Evolutionary conservation across 2,888 invertebrate genomes (phyloP).

Genomic region (Macrosoma leucophasiata): DNA sequence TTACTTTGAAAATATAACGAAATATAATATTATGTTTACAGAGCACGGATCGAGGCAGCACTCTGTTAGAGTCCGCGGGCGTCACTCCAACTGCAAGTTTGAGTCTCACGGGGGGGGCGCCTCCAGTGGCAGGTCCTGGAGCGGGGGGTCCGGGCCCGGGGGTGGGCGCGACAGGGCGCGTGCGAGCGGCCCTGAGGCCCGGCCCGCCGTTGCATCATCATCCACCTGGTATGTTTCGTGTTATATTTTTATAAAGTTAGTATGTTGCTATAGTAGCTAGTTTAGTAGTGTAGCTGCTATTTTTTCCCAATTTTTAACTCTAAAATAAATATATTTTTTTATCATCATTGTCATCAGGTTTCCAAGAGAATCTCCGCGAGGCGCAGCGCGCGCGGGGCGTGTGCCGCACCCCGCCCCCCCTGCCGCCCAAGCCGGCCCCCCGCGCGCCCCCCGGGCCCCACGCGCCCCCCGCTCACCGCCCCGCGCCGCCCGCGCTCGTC

Average conservation of each 20-base stretch:
- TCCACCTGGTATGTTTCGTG: slow-evolving; percentile 46
- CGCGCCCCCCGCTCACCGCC: slow-evolving; percentile 27
- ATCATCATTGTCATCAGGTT: slow-evolving; percentile 40
- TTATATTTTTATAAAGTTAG: background rate
- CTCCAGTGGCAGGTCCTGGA: slow-evolving; percentile 6
- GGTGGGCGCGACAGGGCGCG: slow-evolving; percentile 30
- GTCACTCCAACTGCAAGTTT: no score
- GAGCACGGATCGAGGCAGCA: slow-evolving; percentile 20
- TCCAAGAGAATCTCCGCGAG: slow-evolving; percentile 61
- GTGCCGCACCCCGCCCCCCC: slow-evolving; percentile 49
- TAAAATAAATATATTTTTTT: background rate
- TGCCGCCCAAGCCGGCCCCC: slow-evolving; percentile 54
- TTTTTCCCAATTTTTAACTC: no score
- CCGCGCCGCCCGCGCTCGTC: background rate
- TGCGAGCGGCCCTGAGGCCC: slow-evolving; percentile 50
- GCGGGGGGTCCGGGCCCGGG: slow-evolving; percentile 10
- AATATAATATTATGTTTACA: slow-evolving; percentile 2
- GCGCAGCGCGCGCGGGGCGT: slow-evolving; percentile 49
- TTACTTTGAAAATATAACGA: background rate
- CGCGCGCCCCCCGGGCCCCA: slow-evolving; percentile 47
- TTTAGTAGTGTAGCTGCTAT: background rate
- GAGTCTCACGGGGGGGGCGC: slow-evolving; percentile 1
- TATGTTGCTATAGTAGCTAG: background rate
- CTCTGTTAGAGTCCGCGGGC: no score
- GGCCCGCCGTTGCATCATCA: slow-evolving; percentile 59